Evolutionary conservation across 1,140 invertebrate species (phyloP), one percentile per base, ranked within the genome.

Genomic region (Brachionus sp.): DNA sequence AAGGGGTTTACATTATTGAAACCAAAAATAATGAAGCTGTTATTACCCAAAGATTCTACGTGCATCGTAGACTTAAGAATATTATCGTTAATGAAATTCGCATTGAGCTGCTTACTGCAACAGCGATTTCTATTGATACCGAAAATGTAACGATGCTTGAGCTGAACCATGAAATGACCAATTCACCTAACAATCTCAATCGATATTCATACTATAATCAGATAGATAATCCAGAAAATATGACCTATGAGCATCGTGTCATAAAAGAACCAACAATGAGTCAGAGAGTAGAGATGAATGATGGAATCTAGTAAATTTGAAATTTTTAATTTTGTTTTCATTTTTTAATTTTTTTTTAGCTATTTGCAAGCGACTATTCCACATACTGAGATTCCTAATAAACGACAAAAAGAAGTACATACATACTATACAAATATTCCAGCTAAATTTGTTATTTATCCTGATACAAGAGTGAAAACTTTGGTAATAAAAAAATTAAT

Each of bases 391-490:
- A 16, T 80, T 16, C 23, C 46, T 16, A 80, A 80, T 13, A 80
- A 80, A 13, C 46, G 77, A 10, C 50, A 80, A 42, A 80, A 80
- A n/a, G 46, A 80, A 80, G 25, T 80, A 23, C 77, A 80, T 66
- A 80, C 77, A 23, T 80, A 80, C 16, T 80, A 80, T 25, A 80
- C 50, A 3, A 80, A 80, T 62, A 35, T 80, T 9, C 77, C 77
- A 12, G n/a, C 37, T 5, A 80, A 80, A 29, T 80, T 80, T 62
- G 16, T 62, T n/a, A 66, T 80, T 25, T 80, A 80, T 66, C 77
- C 77, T 1, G 57, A 80, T 35, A 80, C 62, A 33, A 80, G 33
- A 23, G n/a, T 66, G 2, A 80, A 57, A 57, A 57, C 50, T 12
- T 62, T 80, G n/a, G 77, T 80, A 80, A 62, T 23, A 25, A 3